phyloP scores from a whole-genome alignment of 2,113 vertebrate species.

The Pantherophis guttatus region DNA sequence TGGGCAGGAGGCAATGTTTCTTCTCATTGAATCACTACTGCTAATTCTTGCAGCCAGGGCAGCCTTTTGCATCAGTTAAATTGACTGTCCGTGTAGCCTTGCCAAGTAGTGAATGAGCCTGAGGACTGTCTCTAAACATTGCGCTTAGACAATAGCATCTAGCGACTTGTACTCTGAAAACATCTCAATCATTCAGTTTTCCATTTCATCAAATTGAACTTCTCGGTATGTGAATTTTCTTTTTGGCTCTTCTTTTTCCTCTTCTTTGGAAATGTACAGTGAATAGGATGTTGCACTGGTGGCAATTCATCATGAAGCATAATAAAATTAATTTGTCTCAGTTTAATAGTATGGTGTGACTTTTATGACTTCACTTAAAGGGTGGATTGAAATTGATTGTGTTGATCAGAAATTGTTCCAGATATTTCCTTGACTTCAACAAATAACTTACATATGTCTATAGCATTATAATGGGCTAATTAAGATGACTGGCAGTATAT shows the following conservation, averaged over 20 bases:
- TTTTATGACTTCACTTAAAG: constrained; percentile 22
- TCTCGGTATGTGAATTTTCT: constrained; percentile 77
- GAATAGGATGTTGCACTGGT: constrained; percentile 83
- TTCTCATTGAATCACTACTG: constrained; percentile 50
- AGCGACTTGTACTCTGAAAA: constrained; percentile 71
- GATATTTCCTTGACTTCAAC: constrained; percentile 4
- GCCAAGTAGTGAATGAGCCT: constrained; percentile 72
- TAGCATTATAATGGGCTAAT: constrained; percentile 44
- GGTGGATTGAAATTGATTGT: not conserved
- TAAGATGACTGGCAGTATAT: constrained; percentile 38
- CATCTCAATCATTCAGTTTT: constrained; percentile 75
- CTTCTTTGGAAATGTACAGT: constrained; percentile 77
- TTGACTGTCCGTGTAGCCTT: constrained; percentile 70
- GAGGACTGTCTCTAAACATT: constrained; percentile 75
- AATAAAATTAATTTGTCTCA: constrained; percentile 83
- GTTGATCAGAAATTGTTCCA: constrained; percentile 3
- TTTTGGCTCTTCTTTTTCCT: not conserved
- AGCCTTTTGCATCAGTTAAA: constrained; percentile 66
- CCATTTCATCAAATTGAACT: constrained; percentile 73
- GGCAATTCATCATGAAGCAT: constrained; percentile 81
- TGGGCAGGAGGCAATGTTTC: constrained; percentile 50
- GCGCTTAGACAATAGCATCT: constrained; percentile 76
- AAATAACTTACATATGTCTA: constrained; percentile 31
- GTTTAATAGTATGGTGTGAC: constrained; percentile 50
- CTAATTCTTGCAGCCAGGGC: constrained; percentile 61